A percentile compares a stretch with the other conserved stretches of the same genome.
phyloP scores from a whole-genome alignment of 2,888 invertebrate genomes.

The Mythimna albipuncta region DNA sequence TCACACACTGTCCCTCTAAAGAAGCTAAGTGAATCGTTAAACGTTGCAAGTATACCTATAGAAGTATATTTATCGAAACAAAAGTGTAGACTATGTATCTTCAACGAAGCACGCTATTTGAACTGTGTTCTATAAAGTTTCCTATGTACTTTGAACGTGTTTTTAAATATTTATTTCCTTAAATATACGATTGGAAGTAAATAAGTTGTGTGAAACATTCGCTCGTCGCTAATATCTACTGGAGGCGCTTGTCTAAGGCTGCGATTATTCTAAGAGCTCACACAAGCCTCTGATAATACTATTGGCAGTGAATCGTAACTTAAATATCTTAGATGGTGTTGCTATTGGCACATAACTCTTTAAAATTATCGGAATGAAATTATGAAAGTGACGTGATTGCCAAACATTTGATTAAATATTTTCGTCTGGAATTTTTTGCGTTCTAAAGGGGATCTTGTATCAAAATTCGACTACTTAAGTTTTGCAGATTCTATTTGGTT shows the following conservation, averaged over 20 bases:
- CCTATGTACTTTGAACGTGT: slow-evolving; percentile 13
- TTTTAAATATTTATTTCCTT: slow-evolving; percentile 15
- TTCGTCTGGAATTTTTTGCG: slow-evolving; percentile 14
- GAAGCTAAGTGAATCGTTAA: slow-evolving; percentile 19
- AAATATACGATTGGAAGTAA: slow-evolving; percentile 38
- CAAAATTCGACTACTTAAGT: slow-evolving; percentile 8
- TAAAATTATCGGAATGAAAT: slow-evolving; percentile 36
- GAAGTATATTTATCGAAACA: slow-evolving; percentile 4
- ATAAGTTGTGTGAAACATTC: slow-evolving; percentile 17
- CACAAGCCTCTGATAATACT: slow-evolving; percentile 56
- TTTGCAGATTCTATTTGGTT: slow-evolving; percentile 31
- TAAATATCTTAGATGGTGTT: slow-evolving; percentile 49
- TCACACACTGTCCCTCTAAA: slow-evolving; percentile 33
- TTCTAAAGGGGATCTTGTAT: slow-evolving; percentile 8
- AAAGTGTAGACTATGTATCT: slow-evolving; percentile 20
- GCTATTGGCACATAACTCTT: slow-evolving; percentile 47
- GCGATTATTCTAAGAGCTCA: slow-evolving; percentile 39
- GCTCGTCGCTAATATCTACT: slow-evolving; percentile 39
- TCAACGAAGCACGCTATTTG: slow-evolving; percentile 17
- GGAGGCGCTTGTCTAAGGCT: slow-evolving; percentile 55
- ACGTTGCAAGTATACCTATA: slow-evolving; percentile 25
- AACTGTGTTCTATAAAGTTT: slow-evolving; percentile 13
- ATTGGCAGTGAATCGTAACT: slow-evolving; percentile 61
- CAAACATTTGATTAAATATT: slow-evolving; percentile 22
- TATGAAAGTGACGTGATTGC: slow-evolving; percentile 19